phyloP scores from a whole-genome alignment of 2,113 vertebrate species.

The Coryphaenoides rupestris region DNA sequence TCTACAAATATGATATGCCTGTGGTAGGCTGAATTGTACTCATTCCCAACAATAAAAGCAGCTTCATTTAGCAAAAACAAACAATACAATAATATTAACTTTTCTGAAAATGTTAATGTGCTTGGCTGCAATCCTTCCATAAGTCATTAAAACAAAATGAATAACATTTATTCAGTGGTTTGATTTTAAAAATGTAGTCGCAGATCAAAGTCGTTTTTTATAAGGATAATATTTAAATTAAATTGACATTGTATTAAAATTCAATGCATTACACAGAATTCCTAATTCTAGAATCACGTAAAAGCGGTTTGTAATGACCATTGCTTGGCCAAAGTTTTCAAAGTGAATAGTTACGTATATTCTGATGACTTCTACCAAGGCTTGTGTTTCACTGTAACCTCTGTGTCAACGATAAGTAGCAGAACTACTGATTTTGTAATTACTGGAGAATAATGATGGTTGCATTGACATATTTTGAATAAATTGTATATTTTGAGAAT shows the following conservation, averaged over 20 bases:
- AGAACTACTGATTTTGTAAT: slow-evolving; percentile 79
- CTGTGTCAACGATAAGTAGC: slow-evolving; percentile 34
- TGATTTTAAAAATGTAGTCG: no score
- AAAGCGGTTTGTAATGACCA: slow-evolving; percentile 4
- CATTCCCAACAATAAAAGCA: no score
- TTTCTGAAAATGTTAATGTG: no score
- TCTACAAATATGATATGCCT: no score
- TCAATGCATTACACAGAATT: not conserved
- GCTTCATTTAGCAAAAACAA: no score
- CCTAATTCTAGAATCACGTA: slow-evolving; percentile 4
- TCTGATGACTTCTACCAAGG: slow-evolving; percentile 33
- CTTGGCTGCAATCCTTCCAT: no score
- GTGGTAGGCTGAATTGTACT: no score
- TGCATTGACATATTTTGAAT: slow-evolving; percentile 79
- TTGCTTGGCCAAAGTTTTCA: slow-evolving; percentile 11
- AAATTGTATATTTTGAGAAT: slow-evolving; percentile 79
- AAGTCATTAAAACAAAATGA: no score
- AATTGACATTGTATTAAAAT: not conserved
- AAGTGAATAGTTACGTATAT: slow-evolving; percentile 22
- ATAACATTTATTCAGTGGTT: no score
- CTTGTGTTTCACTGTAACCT: slow-evolving; percentile 35
- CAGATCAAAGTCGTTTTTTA: not conserved
- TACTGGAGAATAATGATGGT: slow-evolving; percentile 71
- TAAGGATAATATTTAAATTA: not conserved
- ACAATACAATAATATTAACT: no score